Evolutionary conservation across 2,113 vertebrate genomes (phyloP).

Genomic region (Cacatua alba): DNA sequence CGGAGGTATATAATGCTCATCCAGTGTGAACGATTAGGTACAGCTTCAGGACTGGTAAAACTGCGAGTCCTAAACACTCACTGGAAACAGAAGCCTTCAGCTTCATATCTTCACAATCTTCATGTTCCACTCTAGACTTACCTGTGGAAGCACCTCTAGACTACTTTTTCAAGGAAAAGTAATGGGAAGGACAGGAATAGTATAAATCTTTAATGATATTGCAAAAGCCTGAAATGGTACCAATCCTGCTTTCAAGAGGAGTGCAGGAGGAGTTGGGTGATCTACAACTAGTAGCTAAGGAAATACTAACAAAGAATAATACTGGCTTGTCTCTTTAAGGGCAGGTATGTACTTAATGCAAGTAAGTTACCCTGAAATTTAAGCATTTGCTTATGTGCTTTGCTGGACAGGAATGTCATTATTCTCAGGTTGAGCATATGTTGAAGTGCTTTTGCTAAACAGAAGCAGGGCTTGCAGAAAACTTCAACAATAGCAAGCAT

Average conservation of each 20-base stretch:
- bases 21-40: accelerated
- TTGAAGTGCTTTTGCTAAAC: neutral
- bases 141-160: neutral
- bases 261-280: neutral
- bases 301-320: neutral
- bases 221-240: neutral
- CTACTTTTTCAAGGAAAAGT: neutral
- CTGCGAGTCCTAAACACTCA: neutral
- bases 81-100: neutral
- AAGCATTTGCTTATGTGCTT: neutral
- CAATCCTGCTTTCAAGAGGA: neutral
- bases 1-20: neutral
- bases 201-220: neutral
- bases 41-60: neutral
- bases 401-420: neutral
- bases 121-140: neutral
- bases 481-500: neutral
- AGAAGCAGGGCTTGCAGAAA: neutral
- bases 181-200: neutral
- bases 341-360: neutral
- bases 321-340: neutral
- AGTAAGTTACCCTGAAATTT: neutral
- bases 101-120: neutral
- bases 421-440: neutral
- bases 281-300: neutral